Evolutionary conservation across 2,888 invertebrate genomes (phyloP).

Genomic region (Orthosia cruda): DNA sequence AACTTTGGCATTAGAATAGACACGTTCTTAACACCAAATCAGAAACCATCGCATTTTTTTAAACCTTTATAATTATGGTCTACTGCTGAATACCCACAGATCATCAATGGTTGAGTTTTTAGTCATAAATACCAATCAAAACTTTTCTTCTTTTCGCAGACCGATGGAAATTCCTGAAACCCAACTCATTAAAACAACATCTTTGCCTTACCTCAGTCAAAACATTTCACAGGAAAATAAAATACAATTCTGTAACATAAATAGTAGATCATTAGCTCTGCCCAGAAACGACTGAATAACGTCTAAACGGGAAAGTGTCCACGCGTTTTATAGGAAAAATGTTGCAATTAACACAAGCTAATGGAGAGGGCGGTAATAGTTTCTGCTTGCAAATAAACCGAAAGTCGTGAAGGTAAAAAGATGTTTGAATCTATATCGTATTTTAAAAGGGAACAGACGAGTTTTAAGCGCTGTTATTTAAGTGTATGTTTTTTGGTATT

Average conservation of each 20-base stretch:
- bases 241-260: slow-evolving; percentile 4
- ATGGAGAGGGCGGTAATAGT: slow-evolving; percentile 71
- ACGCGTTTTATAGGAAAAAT: slow-evolving; percentile 64
- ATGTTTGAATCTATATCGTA: slow-evolving; percentile 35
- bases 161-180: neutral
- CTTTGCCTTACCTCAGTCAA: neutral
- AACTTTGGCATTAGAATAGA: too few species aligned
- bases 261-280: slow-evolving; percentile 25
- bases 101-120: too few species aligned
- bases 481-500: neutral
- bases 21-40: too few species aligned
- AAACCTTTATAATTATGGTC: too few species aligned
- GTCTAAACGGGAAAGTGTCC: slow-evolving; percentile 39
- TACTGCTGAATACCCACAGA: too few species aligned
- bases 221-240: neutral
- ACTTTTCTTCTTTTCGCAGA: neutral
- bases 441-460: slow-evolving; percentile 16
- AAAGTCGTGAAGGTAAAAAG: slow-evolving; percentile 54
- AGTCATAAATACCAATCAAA: too few species aligned
- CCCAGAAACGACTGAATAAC: slow-evolving; percentile 19
- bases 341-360: slow-evolving; percentile 72
- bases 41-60: too few species aligned
- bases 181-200: slow-evolving; percentile 25
- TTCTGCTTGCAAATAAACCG: slow-evolving; percentile 63
- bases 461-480: neutral